Base-by-base conservation (phyloP, 2,113 vertebrate species). In the Bolborhynchus lineola region DNA sequence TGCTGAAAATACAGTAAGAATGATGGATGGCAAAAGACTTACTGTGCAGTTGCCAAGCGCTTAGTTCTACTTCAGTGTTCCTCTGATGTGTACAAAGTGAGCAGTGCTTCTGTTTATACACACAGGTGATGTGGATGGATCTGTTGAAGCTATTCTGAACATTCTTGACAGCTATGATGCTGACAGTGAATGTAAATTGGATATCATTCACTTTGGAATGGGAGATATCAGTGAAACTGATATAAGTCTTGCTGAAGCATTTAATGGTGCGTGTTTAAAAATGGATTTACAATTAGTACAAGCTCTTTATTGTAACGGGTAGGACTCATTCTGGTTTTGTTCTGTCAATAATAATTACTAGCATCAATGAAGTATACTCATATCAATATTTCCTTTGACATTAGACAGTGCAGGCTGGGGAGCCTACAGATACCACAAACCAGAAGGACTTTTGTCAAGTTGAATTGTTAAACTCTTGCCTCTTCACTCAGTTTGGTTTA, bases 121-220 rank as follows among this genome's bases (percentile, higher is more conserved):
- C 12, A 16, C 94, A 99, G 99, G 99, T 83, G 99, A 99, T 26
- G 98, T 99, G 68, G 99, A 99, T 75, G 99, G 99, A 16, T 99
- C 99, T 6, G 94, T 99, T 70, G 99, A 99, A 96, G 96, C 99
- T 39, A 97, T 99, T 95, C 88, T 99, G 74, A 98, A 98, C 95
- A 98, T 99, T 84, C 68, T 99, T 95, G 98, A 99, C 68, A 98
- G 96, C 31, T 99, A 99, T 1, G 98, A 99, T 41, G 98, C 98
- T 13, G 95, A 98, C 17, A 95, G 98, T 6, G 98, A 99, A 87
- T 99, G 99, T 87, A 97, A 97, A 74, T 88, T 99, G 93, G 98
- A 99, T 13, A 63, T 99, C 23, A 44, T 99, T 39, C 98, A 99
- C 97, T 99, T 98, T 59, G 99, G 99, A 88, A 94, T 99, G 44